Evolutionary conservation across 2,797 vertebrate genomes (phyloP).

Genomic region (Enteromius afrohamiltoni): DNA sequence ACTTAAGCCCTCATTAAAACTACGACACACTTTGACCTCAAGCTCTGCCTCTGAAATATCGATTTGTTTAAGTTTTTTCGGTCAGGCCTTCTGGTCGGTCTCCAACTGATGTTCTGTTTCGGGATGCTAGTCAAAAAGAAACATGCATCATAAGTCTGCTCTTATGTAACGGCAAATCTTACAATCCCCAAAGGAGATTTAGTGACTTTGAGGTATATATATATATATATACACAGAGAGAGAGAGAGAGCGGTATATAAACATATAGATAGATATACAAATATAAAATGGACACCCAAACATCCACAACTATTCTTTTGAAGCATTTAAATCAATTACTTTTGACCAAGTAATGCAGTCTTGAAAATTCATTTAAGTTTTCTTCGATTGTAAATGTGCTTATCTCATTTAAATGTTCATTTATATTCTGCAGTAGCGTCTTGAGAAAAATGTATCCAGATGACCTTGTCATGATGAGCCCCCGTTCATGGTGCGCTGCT

Average conservation of each 20-base stretch:
- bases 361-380: background rate
- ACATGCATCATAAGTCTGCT: background rate
- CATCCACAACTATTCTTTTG: background rate
- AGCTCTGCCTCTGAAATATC: background rate
- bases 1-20: background rate
- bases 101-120: background rate
- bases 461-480: background rate
- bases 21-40: background rate
- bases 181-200: background rate
- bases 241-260: no score
- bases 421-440: background rate
- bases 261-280: no score
- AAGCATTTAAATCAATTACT: background rate
- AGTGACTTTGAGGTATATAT: background rate
- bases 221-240: no score
- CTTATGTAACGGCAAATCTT: background rate
- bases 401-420: background rate
- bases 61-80: slow-evolving; percentile 1
- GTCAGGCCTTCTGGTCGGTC: background rate
- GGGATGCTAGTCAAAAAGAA: background rate
- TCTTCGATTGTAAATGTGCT: background rate
- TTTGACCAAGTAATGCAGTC: background rate
- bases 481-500: background rate
- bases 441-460: background rate
- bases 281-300: background rate